Evolutionary conservation across 2,113 vertebrate species (phyloP).

Genomic region (Neotoma lepida): DNA sequence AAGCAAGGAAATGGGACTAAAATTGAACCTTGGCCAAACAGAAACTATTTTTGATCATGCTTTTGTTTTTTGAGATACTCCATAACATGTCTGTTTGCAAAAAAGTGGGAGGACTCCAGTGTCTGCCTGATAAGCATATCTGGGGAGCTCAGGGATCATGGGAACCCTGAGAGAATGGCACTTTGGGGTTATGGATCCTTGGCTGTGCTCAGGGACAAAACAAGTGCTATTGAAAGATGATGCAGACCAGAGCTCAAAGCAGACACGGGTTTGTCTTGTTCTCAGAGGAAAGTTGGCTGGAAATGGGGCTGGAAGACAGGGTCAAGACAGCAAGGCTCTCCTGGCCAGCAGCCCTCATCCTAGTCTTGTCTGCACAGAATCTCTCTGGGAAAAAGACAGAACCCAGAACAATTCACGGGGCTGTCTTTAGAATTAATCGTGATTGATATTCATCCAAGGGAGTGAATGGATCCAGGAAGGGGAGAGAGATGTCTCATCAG

Average conservation of each 20-base stretch:
- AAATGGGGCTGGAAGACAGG: constrained; percentile 68
- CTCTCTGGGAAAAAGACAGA: constrained; percentile 73
- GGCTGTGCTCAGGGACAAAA: background rate
- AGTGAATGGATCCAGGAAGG: constrained; percentile 56
- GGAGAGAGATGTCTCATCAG: constrained; percentile 52
- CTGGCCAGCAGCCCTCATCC: constrained; percentile 72
- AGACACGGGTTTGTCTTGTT: constrained; percentile 66
- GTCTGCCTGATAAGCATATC: constrained; percentile 68
- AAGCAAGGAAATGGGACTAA: background rate
- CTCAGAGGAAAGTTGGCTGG: constrained; percentile 76
- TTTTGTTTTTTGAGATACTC: constrained; percentile 54
- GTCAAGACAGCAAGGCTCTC: constrained; percentile 69
- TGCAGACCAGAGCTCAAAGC: constrained; percentile 77
- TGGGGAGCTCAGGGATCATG: constrained; percentile 70
- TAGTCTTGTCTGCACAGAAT: constrained; percentile 51
- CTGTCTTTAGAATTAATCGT: constrained; percentile 69
- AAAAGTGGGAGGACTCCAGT: constrained; percentile 23
- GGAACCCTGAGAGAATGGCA: constrained; percentile 70
- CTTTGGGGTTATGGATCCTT: constrained; percentile 56
- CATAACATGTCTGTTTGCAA: constrained; percentile 58
- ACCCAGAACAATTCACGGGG: constrained; percentile 48
- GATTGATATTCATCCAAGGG: constrained; percentile 75
- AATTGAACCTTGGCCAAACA: constrained; percentile 50
- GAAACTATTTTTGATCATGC: constrained; percentile 64
- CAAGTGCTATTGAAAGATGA: constrained; percentile 71